A percentile compares a stretch with the other conserved stretches of the same genome.
phyloP scores from a whole-genome alignment of 1,140 invertebrate species.

The Drosophila bocki region DNA sequence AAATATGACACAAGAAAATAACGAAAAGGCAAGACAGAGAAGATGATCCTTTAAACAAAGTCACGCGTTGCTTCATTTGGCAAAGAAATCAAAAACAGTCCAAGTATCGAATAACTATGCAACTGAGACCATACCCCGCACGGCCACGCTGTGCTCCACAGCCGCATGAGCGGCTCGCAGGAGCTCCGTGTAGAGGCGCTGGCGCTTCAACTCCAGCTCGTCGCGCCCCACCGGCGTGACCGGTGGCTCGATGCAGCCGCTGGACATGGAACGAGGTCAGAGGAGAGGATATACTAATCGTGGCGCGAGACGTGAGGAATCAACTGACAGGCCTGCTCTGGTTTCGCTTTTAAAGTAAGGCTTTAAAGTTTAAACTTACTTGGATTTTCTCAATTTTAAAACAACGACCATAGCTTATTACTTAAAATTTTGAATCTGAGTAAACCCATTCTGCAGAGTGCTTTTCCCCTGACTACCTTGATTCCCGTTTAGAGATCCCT shows the following conservation, averaged over 20 bases:
- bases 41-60: conserved; percentile 2
- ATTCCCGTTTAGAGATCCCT: background rate
- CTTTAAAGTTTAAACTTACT: conserved; percentile 1
- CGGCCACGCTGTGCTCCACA: conserved; percentile 89
- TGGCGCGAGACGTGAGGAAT: background rate
- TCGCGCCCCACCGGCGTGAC: conserved; percentile 91
- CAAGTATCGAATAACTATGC: conserved; percentile 3
- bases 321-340: conserved; percentile 13
- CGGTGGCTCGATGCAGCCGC: conserved; percentile 87
- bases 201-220: conserved; percentile 90
- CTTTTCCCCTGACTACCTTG: background rate
- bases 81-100: background rate
- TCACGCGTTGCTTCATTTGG: background rate
- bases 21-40: conserved; percentile 16
- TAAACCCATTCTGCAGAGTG: background rate
- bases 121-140: conserved; percentile 72
- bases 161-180: conserved; percentile 89
- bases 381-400: background rate
- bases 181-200: conserved; percentile 91
- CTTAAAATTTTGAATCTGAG: conserved; percentile 3
- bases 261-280: conserved; percentile 40
- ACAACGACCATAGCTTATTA: background rate
- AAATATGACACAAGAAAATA: conserved; percentile 17
- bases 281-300: conserved; percentile 6
- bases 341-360: conserved; percentile 5